A percentile compares a stretch with the other conserved stretches of the same genome.
Evolutionary conservation across 2,797 vertebrate genomes (phyloP).

Genomic region (Urocyon cinereoargenteus): DNA sequence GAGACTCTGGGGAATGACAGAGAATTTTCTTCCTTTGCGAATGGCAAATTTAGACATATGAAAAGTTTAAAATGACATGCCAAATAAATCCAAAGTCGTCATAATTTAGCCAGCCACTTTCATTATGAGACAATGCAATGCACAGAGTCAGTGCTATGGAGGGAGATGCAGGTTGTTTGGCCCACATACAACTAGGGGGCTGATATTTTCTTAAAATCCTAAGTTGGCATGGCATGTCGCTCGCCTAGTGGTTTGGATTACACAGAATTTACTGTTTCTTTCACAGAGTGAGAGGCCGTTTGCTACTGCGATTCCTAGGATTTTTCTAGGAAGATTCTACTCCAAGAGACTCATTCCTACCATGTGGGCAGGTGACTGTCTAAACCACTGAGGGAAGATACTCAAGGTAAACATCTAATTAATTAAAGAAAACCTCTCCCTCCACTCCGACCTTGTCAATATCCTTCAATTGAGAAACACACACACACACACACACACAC

Average conservation of each 20-base stretch:
- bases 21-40: neutral
- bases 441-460: neutral
- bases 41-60: neutral
- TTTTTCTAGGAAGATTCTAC: slow-evolving; percentile 7
- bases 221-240: rapidly evolving
- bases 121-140: neutral
- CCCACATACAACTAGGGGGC: neutral
- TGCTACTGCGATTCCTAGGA: neutral
- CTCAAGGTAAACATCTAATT: slow-evolving; percentile 62
- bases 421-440: slow-evolving; percentile 58
- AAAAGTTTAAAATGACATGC: slow-evolving; percentile 18
- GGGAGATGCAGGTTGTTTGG: rapidly evolving
- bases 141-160: rapidly evolving
- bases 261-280: neutral
- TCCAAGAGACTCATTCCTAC: neutral
- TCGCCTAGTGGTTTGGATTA: neutral
- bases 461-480: neutral
- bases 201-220: neutral
- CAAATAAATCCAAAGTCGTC: neutral
- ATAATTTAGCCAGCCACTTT: neutral
- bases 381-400: slow-evolving; percentile 29
- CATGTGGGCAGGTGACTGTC: slow-evolving; percentile 48
- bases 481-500: rapidly evolving
- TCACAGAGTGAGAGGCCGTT: neutral
- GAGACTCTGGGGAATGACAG: neutral